Evolutionary conservation across 2,888 invertebrate species (phyloP).

Genomic region (Synanthedon vespiformis): DNA sequence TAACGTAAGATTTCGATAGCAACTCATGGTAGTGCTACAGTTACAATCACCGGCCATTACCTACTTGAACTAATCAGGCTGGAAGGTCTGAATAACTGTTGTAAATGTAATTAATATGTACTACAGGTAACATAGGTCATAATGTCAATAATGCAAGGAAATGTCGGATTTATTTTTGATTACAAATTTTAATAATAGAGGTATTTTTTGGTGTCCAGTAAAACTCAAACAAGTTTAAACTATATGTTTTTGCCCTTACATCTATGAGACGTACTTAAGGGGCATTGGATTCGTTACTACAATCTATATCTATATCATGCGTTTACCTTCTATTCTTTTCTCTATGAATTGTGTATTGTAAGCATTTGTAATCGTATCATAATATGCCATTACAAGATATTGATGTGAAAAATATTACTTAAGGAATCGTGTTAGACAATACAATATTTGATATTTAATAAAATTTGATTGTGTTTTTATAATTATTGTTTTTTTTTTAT

Average conservation of each 20-base stretch:
- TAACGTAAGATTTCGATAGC: too few relatives aligned
- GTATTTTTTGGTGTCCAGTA: conserved; percentile 3
- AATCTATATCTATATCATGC: conserved; percentile 5
- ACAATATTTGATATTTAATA: conserved; percentile 71
- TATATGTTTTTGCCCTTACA: too few relatives aligned
- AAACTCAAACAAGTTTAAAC: too few relatives aligned
- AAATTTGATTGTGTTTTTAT: conserved; percentile 70
- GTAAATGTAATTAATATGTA: too few relatives aligned
- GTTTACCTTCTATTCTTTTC: conserved; percentile 7
- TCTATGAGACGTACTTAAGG: too few relatives aligned
- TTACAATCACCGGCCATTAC: too few relatives aligned
- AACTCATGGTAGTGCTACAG: too few relatives aligned
- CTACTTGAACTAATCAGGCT: too few relatives aligned
- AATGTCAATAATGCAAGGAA: too few relatives aligned
- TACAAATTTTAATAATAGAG: conserved; percentile 3
- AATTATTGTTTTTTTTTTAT: conserved; percentile 8
- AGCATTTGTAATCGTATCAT: conserved; percentile 53
- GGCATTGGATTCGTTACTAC: conserved; percentile 1
- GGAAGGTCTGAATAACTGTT: too few relatives aligned
- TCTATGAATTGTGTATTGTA: conserved; percentile 11
- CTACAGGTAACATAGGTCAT: too few relatives aligned
- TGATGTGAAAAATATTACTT: conserved; percentile 68
- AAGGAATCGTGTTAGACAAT: conserved; percentile 71
- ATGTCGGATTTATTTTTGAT: conserved; percentile 2
- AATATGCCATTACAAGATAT: conserved; percentile 53